Evolutionary conservation across 2,888 invertebrate species (phyloP).

Genomic region (Macaria liturata): DNA sequence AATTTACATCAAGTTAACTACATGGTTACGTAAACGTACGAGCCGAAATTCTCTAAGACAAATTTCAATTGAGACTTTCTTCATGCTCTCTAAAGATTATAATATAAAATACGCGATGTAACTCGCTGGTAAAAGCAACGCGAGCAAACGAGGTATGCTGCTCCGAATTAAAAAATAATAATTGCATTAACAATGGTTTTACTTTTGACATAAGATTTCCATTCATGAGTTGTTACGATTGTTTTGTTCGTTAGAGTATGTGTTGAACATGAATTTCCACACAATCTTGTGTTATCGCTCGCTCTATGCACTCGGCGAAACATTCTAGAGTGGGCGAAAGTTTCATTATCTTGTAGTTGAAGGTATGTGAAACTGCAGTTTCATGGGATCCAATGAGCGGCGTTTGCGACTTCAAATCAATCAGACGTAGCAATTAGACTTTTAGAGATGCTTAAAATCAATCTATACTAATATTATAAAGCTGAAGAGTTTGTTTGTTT

Average conservation of each 20-base stretch:
- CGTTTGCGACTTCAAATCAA: neutral
- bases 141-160: conserved; percentile 3
- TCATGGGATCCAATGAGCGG: conserved; percentile 53
- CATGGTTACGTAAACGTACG: conserved; percentile 26
- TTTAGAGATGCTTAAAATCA: too few relatives aligned
- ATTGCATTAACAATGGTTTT: conserved; percentile 22
- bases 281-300: conserved; percentile 8
- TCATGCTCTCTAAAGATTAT: conserved; percentile 32
- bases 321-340: conserved; percentile 60
- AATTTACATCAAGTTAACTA: conserved; percentile 17
- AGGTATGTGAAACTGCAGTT: conserved; percentile 63
- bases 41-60: conserved; percentile 35
- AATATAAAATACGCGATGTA: conserved; percentile 22
- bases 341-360: conserved; percentile 51
- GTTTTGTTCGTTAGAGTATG: conserved; percentile 15
- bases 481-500: too few relatives aligned
- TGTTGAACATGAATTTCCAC: conserved; percentile 17
- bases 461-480: too few relatives aligned
- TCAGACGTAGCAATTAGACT: too few relatives aligned
- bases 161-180: conserved; percentile 13
- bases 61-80: conserved; percentile 41
- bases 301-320: conserved; percentile 4
- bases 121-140: conserved; percentile 12
- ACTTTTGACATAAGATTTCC: conserved; percentile 24
- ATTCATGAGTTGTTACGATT: conserved; percentile 20